phyloP scores from a whole-genome alignment of 2,113 vertebrate genomes.

The western clawed frog (Xenopus tropicalis) region DNA sequence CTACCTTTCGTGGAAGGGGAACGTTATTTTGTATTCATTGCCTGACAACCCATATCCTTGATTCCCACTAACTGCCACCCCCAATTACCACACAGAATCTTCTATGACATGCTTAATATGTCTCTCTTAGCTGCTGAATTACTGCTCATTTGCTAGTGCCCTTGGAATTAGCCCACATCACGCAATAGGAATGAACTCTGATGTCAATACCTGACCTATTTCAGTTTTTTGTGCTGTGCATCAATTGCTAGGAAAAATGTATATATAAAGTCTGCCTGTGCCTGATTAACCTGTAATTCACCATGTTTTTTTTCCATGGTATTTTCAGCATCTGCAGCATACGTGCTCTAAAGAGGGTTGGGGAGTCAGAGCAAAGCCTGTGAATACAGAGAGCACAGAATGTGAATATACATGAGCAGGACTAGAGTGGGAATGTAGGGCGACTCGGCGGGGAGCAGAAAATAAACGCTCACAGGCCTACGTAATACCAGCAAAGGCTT shows the following conservation, averaged over 20 bases:
- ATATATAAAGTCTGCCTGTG: constrained; percentile 3
- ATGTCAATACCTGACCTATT: constrained; percentile 20
- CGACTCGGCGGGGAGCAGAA: constrained; percentile 4
- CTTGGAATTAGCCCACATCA: constrained; percentile 27
- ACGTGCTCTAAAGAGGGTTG: constrained; percentile 7
- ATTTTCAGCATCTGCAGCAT: constrained; percentile 5
- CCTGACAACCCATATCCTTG: constrained; percentile 26
- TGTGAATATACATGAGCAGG: constrained; percentile 5
- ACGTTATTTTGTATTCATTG: constrained; percentile 22
- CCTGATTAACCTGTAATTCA: constrained; percentile 14
- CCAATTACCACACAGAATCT: constrained; percentile 21
- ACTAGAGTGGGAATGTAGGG: constrained; percentile 5
- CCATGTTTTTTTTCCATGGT: not conserved
- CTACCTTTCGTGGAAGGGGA: not conserved
- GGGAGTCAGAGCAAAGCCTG: not conserved
- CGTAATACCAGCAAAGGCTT: not conserved
- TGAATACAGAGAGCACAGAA: constrained; percentile 12
- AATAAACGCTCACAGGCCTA: not conserved
- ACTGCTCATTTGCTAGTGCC: constrained; percentile 19
- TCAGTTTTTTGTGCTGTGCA: not conserved
- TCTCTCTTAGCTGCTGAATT: constrained; percentile 21
- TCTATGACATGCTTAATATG: constrained; percentile 32
- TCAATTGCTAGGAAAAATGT: not conserved
- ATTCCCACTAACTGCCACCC: constrained; percentile 26
- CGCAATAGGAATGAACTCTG: constrained; percentile 4